Percentiles rank a stretch among this genome's conserved stretches.
Conservation (phyloP, 1,140 invertebrate species). For the Lycorma delicatula region DNA sequence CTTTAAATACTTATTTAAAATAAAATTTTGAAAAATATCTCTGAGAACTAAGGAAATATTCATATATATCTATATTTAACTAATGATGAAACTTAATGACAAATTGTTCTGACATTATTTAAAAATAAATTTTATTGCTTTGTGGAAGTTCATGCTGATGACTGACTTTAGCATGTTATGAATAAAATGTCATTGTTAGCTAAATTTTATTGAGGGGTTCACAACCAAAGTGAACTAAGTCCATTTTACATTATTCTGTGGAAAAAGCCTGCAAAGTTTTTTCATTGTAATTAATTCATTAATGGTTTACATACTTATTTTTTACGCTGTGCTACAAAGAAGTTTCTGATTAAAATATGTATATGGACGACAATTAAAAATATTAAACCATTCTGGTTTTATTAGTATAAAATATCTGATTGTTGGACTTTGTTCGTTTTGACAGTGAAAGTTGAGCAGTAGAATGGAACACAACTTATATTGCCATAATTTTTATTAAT, state of each 20-base stretch:
- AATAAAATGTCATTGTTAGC: too few species aligned
- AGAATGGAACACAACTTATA: neutral
- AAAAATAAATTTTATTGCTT: too few species aligned
- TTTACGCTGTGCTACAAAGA: neutral
- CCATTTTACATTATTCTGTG: neutral
- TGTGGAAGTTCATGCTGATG: too few species aligned
- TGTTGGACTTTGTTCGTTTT: conserved; percentile 1
- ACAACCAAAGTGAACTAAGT: conserved; percentile 2
- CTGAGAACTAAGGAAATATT: too few species aligned
- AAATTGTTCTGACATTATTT: too few species aligned
- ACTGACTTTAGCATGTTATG: too few species aligned
- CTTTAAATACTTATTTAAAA: too few species aligned
- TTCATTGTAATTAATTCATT: neutral
- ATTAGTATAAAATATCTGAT: neutral
- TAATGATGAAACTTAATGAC: too few species aligned
- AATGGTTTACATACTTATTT: neutral
- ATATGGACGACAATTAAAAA: neutral
- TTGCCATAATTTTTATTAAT: neutral
- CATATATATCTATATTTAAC: too few species aligned
- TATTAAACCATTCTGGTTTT: neutral
- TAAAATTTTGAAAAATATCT: too few species aligned
- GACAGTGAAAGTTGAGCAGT: neutral
- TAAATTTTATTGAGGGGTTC: conserved; percentile 3
- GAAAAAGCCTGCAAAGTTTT: neutral
- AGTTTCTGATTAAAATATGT: too few species aligned